Evolutionary conservation across 2,113 vertebrate species (phyloP).

Genomic region (zebrafish (Danio rerio)): GRCz12tu NC_133181.1:19213001-19213500

Average conservation of each 20-base stretch:
- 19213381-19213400: constrained; percentile 78
- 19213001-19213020: constrained; percentile 16
- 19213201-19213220: constrained; percentile 32
- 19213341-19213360: constrained; percentile 62
- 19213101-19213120: too few relatives aligned
- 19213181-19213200: constrained; percentile 31
- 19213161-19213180: neutral
- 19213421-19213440: constrained; percentile 83
- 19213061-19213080: neutral
- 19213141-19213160: constrained; percentile 27
- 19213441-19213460: constrained; percentile 71
- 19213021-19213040: neutral
- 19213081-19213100: constrained; percentile 3
- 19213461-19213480: constrained; percentile 66
- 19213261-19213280: constrained; percentile 28
- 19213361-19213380: constrained; percentile 66
- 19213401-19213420: constrained; percentile 78
- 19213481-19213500: constrained; percentile 80
- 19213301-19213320: constrained; percentile 59
- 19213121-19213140: constrained; percentile 24
- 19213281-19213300: constrained; percentile 33
- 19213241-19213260: constrained; percentile 39
- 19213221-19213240: constrained; percentile 39
- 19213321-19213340: constrained; percentile 56
- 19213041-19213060: constrained; percentile 25